These are phyloP conservation scores for Mesembrinibis cayennensis DNA, from an alignment of 2,113 vertebrate genomes.

Conservation along the genomic window DNA sequence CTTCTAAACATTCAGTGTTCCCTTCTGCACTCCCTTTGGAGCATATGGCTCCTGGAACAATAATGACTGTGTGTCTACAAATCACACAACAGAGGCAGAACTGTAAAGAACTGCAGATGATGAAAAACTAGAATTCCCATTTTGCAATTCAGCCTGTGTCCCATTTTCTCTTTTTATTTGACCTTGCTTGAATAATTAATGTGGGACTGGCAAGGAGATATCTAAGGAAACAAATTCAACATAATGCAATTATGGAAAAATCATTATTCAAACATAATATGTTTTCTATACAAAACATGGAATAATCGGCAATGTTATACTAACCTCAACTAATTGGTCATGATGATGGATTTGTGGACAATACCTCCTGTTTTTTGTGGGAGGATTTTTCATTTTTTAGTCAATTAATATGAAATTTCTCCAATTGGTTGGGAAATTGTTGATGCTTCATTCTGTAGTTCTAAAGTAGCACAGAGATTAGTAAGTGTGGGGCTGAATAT, in stretches of 20 bases:
- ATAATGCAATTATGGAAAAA: neutral
- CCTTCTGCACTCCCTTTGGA: slow-evolving; percentile 28
- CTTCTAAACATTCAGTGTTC: neutral
- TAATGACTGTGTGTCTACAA: neutral
- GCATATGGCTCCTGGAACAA: neutral
- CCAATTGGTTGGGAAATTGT: neutral
- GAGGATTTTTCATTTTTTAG: neutral
- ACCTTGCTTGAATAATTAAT: slow-evolving; percentile 43
- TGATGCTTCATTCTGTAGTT: neutral
- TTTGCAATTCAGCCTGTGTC: neutral
- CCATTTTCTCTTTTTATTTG: slow-evolving; percentile 46
- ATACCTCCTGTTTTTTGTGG: neutral
- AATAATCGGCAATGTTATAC: neutral
- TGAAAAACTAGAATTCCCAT: slow-evolving; percentile 22
- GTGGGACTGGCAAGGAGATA: neutral
- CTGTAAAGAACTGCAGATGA: slow-evolving; percentile 6
- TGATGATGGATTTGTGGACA: neutral
- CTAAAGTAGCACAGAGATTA: neutral
- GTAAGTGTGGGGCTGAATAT: neutral
- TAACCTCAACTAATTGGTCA: neutral
- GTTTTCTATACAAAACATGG: neutral
- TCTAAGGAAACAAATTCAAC: neutral
- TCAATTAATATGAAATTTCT: neutral
- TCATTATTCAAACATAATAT: neutral
- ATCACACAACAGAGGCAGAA: neutral